Evolutionary conservation across 2,888 invertebrate genomes (phyloP), one percentile per base, ranked within the genome.

Genomic region (Melieria picta): DNA sequence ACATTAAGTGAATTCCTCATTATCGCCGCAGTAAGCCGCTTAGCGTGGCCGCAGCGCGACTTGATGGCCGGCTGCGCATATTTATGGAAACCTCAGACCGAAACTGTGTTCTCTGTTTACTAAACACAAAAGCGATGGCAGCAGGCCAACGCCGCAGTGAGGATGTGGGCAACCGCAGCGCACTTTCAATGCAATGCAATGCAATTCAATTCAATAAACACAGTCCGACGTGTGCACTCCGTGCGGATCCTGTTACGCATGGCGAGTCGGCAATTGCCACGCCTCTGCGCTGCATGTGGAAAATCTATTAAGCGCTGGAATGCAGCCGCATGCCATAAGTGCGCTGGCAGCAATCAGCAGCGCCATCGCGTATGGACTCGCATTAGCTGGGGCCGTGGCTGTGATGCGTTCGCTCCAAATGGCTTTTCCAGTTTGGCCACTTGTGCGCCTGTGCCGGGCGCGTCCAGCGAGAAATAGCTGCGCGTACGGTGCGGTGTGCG

Each of bases 221-320:
- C 57, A 52, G 61, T 67, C 43, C 43, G 45, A 43, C 67, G 60
- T 60, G 60, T 67, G 58, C 52, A 52, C 67, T 10, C 11, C 52
- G 16, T 30, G 60, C 30, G 7, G 16, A 58, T 6, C 30, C 43
- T 45, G 10, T 7, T 60, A 11, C 45, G 11, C 46, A 3, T 7
- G 11, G 10, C 43, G 43, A 46, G 6, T 60, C 7, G 45, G 62
- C 48, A 71, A 71, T 71, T 71, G 71, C 71, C 67, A 71, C 71
- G 71, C 67, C 71, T 52, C 63, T n/a, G 46, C 55, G 16, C 46
- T 69, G 56, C 7, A 45, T 55, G 65, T 66, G 71, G 47, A 66
- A 64, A 71, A 71, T 71, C 71, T 66, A 71, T 71, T 71, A 66
- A 62, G 66, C 63, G 46, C 62, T 66, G 66, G 65, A 65, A 71